These are phyloP conservation scores for Leptinotarsa peninsularis DNA, from an alignment of 2,888 invertebrate genomes.

Conservation along the genomic window DNA sequence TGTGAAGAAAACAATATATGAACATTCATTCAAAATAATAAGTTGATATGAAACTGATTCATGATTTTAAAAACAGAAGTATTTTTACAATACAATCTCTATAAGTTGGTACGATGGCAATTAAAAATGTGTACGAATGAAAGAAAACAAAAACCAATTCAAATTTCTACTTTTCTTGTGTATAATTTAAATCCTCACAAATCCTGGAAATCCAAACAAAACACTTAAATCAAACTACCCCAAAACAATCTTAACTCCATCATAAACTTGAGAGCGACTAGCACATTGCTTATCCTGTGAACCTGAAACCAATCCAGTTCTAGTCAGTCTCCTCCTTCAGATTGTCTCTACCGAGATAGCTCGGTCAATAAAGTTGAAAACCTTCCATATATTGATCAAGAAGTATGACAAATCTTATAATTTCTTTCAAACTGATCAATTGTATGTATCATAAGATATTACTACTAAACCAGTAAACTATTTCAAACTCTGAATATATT, in stretches of 20 bases:
- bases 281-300: constrained; percentile 28
- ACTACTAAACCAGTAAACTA: no score
- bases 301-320: constrained; percentile 25
- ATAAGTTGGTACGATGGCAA: no score
- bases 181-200: background rate
- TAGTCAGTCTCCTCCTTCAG: constrained; percentile 3
- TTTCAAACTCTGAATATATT: no score
- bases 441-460: no score
- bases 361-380: background rate
- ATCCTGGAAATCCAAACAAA: constrained; percentile 30
- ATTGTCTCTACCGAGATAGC: constrained; percentile 4
- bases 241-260: constrained; percentile 49
- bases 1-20: no score
- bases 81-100: background rate
- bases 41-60: background rate
- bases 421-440: no score
- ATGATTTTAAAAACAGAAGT: background rate
- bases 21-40: background rate
- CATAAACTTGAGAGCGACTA: constrained; percentile 35
- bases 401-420: no score
- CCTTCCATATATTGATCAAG: no score
- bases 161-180: background rate
- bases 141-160: background rate
- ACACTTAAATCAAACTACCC: constrained; percentile 51
- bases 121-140: background rate